Conservation (phyloP, 1,140 invertebrate species). For the Lepidotrigona ventralis region DNA sequence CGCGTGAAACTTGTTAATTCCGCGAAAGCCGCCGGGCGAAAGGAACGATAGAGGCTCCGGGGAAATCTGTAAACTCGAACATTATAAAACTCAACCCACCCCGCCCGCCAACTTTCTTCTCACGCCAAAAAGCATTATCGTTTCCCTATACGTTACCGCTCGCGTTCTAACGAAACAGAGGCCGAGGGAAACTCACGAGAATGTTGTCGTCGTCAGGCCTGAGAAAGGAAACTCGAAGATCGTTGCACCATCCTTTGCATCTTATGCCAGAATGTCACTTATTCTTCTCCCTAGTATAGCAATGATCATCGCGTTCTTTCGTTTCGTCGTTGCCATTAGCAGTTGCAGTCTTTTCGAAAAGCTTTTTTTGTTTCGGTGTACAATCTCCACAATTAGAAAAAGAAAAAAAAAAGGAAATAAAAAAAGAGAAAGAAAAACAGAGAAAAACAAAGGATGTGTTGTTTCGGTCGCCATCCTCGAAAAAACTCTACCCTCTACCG, state of each 20-base stretch:
- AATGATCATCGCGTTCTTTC: conserved; percentile 51
- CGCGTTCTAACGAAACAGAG: background rate
- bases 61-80: conserved; percentile 63
- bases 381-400: conserved; percentile 9
- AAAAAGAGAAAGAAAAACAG: background rate
- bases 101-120: background rate
- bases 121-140: conserved; percentile 35
- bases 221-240: background rate
- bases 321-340: conserved; percentile 65
- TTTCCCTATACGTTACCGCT: background rate
- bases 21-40: conserved; percentile 51
- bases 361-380: conserved; percentile 23
- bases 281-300: conserved; percentile 55
- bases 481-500: conserved; percentile 32
- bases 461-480: conserved; percentile 16
- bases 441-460: background rate
- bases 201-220: no score
- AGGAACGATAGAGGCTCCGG: conserved; percentile 51
- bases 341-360: conserved; percentile 24
- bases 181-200: background rate
- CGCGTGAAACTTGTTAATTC: conserved; percentile 62
- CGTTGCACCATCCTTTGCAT: conserved; percentile 25
- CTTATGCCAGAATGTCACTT: conserved; percentile 4
- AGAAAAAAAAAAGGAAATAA: background rate
- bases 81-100: conserved; percentile 54